These are phyloP conservation scores for Mormoops blainvillei DNA, from an alignment of 2,113 vertebrate species.

Conservation along the genomic window DNA sequence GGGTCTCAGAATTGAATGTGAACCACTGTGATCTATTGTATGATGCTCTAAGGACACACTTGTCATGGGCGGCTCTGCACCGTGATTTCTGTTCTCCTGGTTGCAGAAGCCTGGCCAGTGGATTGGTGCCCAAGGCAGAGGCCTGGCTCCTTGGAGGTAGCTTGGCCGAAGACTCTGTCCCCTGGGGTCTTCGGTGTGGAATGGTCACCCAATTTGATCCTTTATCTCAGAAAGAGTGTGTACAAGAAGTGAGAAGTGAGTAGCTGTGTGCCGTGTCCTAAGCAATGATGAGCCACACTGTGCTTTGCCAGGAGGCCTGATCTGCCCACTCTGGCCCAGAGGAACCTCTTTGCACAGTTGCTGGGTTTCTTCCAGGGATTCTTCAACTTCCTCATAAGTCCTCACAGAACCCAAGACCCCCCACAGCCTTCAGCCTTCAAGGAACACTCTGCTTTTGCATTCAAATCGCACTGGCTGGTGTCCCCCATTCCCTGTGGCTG, in stretches of 20 bases:
- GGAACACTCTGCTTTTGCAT: background rate
- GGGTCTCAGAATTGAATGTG: background rate
- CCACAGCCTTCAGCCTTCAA: background rate
- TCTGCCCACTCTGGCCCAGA: too few species aligned
- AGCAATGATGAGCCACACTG: fast-evolving
- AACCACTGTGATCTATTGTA: background rate
- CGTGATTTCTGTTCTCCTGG: background rate
- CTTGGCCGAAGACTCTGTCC: background rate
- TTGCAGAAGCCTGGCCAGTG: background rate
- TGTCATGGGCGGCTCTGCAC: background rate
- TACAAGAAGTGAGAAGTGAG: background rate
- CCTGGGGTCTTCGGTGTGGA: background rate
- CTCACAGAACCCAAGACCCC: background rate
- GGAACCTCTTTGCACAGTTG: too few species aligned
- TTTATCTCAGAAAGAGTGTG: background rate
- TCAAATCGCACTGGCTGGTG: background rate
- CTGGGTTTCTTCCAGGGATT: background rate
- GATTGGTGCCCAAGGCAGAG: too few species aligned
- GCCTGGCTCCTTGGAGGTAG: background rate
- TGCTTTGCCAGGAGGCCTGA: background rate
- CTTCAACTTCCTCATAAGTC: background rate
- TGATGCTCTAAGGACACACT: background rate
- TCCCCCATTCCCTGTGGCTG: background rate
- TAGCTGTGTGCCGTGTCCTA: too few species aligned
- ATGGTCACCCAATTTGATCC: background rate